Conservation (phyloP, 53 echinoderm and acorn worm species). For the Temnopleurus reevesii region DNA sequence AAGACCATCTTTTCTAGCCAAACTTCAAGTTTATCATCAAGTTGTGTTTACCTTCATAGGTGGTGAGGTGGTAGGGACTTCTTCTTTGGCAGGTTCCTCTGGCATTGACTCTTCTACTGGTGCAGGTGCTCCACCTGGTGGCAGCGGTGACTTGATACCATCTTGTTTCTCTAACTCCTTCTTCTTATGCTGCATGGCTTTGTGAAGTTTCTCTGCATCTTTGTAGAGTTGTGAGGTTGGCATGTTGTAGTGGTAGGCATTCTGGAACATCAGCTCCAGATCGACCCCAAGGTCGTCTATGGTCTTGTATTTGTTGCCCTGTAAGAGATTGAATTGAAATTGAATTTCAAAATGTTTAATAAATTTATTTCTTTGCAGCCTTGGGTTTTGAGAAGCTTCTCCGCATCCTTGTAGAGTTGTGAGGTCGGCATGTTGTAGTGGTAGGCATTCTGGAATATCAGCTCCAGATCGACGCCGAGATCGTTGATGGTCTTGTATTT, state of each 20-base stretch:
- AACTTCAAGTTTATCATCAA: not conserved
- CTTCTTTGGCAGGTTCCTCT: not conserved
- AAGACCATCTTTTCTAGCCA: no score
- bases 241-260: constrained; percentile 95
- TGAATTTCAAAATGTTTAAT: no score
- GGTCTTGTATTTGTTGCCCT: constrained; percentile 79
- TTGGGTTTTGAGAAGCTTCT: constrained; percentile 83
- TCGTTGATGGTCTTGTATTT: constrained; percentile 84
- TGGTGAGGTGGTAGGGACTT: not conserved
- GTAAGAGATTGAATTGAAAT: not conserved
- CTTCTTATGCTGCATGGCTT: constrained; percentile 77
- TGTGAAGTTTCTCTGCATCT: constrained; percentile 94
- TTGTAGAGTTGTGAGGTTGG: constrained; percentile 86
- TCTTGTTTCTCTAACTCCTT: constrained; percentile 77
- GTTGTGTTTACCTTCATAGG: not conserved
- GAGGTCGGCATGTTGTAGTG: constrained; percentile 91
- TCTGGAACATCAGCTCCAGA: constrained; percentile 84
- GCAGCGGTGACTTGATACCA: not conserved
- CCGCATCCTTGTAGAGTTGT: constrained; percentile 93
- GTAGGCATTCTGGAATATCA: constrained; percentile 89
- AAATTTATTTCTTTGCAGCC: no score
- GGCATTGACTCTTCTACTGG: no score
- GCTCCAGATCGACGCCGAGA: constrained; percentile 73
- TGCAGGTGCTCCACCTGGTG: not conserved
- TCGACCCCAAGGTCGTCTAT: constrained; percentile 76